phyloP scores from a whole-genome alignment of 2,888 invertebrate genomes.

The Drosophila buzzatii region DNA sequence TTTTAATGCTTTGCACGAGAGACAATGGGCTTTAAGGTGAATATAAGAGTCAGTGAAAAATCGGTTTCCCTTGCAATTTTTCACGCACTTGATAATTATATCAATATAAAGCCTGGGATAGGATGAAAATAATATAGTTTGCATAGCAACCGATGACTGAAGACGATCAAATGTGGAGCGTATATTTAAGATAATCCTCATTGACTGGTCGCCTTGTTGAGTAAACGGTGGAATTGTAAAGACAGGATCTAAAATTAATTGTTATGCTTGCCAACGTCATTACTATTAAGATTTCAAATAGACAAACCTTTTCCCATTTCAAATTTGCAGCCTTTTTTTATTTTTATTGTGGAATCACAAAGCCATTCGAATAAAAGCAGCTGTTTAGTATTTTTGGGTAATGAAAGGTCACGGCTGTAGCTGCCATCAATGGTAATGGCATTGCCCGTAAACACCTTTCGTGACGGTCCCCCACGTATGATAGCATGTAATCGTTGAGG shows the following conservation, averaged over 20 bases:
- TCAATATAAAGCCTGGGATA: conserved; percentile 1
- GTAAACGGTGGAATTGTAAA: conserved; percentile 4
- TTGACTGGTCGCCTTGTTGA: neutral
- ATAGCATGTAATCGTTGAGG: neutral
- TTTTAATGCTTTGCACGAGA: neutral
- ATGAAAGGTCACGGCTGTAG: neutral
- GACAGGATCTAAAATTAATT: neutral
- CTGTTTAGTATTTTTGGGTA: neutral
- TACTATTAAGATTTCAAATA: neutral
- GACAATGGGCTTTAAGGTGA: conserved; percentile 1
- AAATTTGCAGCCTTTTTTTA: neutral
- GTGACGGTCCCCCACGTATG: conserved; percentile 1
- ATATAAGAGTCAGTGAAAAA: neutral
- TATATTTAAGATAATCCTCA: neutral
- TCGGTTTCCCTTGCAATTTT: neutral
- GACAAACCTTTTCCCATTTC: neutral
- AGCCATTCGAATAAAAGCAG: neutral
- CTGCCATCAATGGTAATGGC: neutral
- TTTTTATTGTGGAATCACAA: neutral
- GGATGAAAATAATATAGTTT: neutral
- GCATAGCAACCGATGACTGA: neutral
- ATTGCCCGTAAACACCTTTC: neutral
- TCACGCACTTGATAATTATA: neutral
- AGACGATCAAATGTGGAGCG: conserved; percentile 3
- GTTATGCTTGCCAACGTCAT: rapidly evolving